A percentile compares a stretch with the other conserved stretches of the same genome.
phyloP scores from a whole-genome alignment of 2,113 vertebrate genomes.

The Procavia capensis region DNA sequence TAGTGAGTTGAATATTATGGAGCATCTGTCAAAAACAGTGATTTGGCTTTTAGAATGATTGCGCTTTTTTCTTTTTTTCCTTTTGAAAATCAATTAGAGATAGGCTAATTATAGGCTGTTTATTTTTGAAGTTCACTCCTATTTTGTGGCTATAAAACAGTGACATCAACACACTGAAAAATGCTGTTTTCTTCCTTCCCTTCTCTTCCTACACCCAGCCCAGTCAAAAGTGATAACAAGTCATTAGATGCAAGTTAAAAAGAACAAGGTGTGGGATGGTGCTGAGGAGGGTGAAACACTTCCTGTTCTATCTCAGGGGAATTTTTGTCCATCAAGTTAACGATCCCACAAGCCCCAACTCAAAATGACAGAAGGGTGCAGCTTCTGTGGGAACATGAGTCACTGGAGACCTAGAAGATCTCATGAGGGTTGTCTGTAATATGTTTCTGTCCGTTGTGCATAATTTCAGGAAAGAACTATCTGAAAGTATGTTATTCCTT shows the following conservation, averaged over 20 bases:
- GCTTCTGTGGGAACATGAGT: not conserved
- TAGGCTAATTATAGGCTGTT: not conserved
- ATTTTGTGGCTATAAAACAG: constrained; percentile 17
- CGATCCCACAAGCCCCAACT: not conserved
- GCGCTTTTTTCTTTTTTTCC: constrained; percentile 53
- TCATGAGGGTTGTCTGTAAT: not conserved
- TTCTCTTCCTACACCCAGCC: not conserved
- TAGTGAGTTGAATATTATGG: not conserved
- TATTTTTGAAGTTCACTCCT: not conserved
- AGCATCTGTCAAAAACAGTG: not conserved
- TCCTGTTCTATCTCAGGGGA: not conserved
- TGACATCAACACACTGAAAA: not conserved
- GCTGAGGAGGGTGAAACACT: not conserved
- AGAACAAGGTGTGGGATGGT: not conserved
- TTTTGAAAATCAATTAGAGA: not conserved
- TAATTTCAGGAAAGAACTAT: not conserved
- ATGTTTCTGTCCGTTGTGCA: not conserved
- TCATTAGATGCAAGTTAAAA: not conserved
- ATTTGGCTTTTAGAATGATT: constrained; percentile 10
- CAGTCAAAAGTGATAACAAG: constrained; percentile 33
- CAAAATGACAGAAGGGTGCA: not conserved
- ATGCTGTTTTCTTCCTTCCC: not conserved
- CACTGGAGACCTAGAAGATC: not conserved
- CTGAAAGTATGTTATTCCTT: not conserved
- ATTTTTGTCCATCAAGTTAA: constrained; percentile 35